Evolutionary conservation across 2,797 vertebrate species (phyloP).

Genomic region (Agapornis canus): DNA sequence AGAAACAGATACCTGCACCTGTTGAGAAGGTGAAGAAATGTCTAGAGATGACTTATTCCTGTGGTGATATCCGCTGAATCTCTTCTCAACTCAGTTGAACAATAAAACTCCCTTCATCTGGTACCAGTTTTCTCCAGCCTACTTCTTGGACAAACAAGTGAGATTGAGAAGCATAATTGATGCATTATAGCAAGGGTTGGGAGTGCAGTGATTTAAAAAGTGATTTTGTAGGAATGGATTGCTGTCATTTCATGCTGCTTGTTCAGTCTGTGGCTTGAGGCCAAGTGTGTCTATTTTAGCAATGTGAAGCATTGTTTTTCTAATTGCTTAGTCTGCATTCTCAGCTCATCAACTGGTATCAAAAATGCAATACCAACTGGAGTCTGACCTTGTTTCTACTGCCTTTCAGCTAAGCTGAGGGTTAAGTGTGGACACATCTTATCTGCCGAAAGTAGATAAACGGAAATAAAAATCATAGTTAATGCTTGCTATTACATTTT

Average conservation of each 20-base stretch:
- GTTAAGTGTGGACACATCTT: not conserved
- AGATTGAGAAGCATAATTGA: not conserved
- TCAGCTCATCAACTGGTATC: not conserved
- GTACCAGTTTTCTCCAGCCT: not conserved
- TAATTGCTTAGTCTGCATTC: not conserved
- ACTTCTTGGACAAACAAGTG: not conserved
- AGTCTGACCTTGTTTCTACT: not conserved
- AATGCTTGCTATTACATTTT: not conserved
- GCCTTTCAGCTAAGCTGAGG: not conserved
- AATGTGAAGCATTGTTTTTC: accelerated
- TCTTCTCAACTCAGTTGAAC: not conserved
- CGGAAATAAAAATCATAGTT: not conserved
- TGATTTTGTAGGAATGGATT: not conserved
- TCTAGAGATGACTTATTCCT: constrained; percentile 12
- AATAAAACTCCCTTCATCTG: not conserved
- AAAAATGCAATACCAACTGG: not conserved
- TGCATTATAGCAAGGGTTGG: not conserved
- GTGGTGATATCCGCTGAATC: not conserved
- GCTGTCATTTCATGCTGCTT: not conserved
- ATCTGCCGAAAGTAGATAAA: not conserved
- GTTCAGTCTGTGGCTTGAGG: not conserved
- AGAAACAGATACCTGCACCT: constrained; percentile 62
- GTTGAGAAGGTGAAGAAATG: constrained; percentile 60
- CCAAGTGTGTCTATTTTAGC: not conserved
- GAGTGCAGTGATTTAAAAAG: not conserved